These are phyloP conservation scores for Rotaria magnacalcarata DNA, from an alignment of 2,888 invertebrate species.

Conservation along the genomic window DNA sequence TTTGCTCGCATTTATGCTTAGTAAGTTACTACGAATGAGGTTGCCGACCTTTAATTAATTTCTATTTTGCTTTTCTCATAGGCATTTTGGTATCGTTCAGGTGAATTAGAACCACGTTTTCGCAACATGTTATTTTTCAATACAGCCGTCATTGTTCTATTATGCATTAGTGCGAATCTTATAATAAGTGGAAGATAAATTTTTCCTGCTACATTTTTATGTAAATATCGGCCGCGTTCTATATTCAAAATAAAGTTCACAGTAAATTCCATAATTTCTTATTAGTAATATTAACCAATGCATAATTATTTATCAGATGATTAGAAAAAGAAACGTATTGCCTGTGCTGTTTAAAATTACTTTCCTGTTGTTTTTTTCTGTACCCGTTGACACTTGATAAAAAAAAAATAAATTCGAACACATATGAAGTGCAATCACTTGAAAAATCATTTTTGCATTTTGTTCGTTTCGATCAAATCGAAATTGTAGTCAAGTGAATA, in stretches of 20 bases:
- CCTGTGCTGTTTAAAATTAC: too few species aligned
- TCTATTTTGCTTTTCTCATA: conserved; percentile 49
- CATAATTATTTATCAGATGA: too few species aligned
- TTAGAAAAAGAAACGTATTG: too few species aligned
- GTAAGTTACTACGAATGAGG: background rate
- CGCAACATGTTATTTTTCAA: conserved; percentile 59
- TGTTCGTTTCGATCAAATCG: too few species aligned
- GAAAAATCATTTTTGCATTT: too few species aligned
- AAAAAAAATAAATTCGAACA: too few species aligned
- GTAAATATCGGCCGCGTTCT: background rate
- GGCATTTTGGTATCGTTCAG: conserved; percentile 60
- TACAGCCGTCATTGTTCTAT: conserved; percentile 57
- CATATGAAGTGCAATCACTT: too few species aligned
- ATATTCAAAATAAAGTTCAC: background rate
- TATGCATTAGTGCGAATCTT: conserved; percentile 59
- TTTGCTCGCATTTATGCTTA: conserved; percentile 6
- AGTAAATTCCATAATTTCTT: too few species aligned
- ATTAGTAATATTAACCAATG: too few species aligned
- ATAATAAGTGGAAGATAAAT: conserved; percentile 50
- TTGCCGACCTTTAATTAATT: background rate
- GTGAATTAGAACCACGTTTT: conserved; percentile 61
- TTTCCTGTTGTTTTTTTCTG: too few species aligned
- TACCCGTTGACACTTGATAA: too few species aligned
- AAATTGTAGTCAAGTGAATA: background rate
- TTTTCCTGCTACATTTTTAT: background rate